These are phyloP conservation scores for Mobula hypostoma DNA, from an alignment of 2,113 vertebrate species.

Conservation along the genomic window DNA sequence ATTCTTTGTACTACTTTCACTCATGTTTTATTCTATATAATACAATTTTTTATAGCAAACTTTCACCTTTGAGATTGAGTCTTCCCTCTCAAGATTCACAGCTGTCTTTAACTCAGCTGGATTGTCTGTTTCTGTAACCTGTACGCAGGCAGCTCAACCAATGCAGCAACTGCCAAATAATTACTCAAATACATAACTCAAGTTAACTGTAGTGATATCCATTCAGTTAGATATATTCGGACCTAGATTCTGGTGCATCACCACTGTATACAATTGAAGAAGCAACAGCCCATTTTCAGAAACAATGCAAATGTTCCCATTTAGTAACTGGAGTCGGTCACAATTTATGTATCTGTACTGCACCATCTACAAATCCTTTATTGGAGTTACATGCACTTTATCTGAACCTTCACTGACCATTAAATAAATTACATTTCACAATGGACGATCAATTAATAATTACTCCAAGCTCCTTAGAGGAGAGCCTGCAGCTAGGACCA, in stretches of 20 bases:
- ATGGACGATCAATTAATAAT: neutral
- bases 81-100: neutral
- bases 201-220: neutral
- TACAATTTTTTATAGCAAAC: neutral
- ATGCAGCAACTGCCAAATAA: neutral
- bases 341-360: neutral
- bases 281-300: neutral
- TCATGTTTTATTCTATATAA: neutral
- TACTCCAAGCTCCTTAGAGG: neutral
- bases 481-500: neutral
- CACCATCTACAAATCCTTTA: neutral
- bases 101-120: neutral
- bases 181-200: neutral
- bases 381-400: neutral
- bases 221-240: neutral
- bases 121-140: neutral
- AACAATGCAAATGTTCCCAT: neutral
- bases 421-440: slow-evolving; percentile 20
- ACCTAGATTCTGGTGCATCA: neutral
- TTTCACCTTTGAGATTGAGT: neutral
- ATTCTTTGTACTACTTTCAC: neutral
- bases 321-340: neutral
- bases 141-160: neutral
- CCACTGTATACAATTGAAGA: neutral
- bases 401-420: neutral